Conservation (phyloP, 2,797 vertebrate genomes). For the Nannoperca australis region DNA sequence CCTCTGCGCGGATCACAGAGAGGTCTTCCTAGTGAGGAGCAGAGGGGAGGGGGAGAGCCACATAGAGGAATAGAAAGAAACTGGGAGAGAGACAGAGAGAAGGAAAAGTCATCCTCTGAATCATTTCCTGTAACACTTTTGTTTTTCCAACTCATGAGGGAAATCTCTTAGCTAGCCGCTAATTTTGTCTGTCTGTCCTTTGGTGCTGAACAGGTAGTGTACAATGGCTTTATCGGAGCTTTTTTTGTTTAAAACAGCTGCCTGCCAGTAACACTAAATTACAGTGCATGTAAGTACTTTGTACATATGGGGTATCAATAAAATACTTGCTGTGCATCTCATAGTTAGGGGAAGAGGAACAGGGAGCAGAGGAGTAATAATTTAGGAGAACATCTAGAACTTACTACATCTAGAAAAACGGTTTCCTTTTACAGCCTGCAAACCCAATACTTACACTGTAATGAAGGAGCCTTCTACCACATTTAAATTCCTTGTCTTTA, state of each 20-base stretch:
- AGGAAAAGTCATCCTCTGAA: neutral
- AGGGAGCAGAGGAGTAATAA: neutral
- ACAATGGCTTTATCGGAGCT: too few relatives aligned
- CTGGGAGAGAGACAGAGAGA: neutral
- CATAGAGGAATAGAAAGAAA: neutral
- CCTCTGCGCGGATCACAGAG: slow-evolving; percentile 42
- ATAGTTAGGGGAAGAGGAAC: neutral
- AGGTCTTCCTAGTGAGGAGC: slow-evolving; percentile 39
- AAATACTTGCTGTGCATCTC: neutral
- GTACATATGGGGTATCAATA: neutral
- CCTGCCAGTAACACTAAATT: neutral
- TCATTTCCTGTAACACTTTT: neutral
- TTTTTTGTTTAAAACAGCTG: too few relatives aligned
- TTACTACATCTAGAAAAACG: neutral
- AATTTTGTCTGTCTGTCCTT: too few relatives aligned
- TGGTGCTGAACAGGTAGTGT: too few relatives aligned
- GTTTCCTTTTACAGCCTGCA: too few relatives aligned
- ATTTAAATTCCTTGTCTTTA: neutral
- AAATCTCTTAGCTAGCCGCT: too few relatives aligned
- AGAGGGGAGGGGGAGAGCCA: neutral
- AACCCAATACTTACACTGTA: too few relatives aligned
- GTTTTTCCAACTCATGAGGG: neutral
- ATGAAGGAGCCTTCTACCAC: neutral
- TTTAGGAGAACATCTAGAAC: neutral
- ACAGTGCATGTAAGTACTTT: neutral